phyloP scores from a whole-genome alignment of 2,113 vertebrate species.

The Corythornis madagascariensis region DNA sequence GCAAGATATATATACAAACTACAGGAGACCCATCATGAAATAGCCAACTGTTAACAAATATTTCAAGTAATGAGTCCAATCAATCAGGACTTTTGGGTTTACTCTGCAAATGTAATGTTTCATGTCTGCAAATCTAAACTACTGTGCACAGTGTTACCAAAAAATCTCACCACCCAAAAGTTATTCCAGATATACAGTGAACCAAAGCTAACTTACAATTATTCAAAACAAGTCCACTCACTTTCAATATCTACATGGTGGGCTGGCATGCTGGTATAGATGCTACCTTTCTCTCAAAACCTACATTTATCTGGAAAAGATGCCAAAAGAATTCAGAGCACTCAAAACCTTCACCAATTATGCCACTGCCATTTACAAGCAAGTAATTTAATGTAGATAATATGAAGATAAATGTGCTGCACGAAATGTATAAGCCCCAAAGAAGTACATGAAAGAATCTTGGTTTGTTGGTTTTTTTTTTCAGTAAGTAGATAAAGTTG shows the following conservation, averaged over 20 bases:
- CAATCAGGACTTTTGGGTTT: not conserved
- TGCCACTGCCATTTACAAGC: not conserved
- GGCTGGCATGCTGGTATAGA: not conserved
- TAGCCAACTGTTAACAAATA: not conserved
- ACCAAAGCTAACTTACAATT: not conserved
- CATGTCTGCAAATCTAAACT: not conserved
- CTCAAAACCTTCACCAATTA: not conserved
- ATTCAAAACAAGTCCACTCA: not conserved
- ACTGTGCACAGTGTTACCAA: not conserved
- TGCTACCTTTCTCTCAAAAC: not conserved
- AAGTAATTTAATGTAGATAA: not conserved
- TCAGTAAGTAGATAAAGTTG: not conserved
- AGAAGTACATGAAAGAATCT: not conserved
- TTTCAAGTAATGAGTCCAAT: not conserved
- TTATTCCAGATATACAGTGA: not conserved
- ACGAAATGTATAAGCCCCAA: not conserved
- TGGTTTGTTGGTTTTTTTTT: not conserved
- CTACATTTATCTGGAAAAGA: not conserved
- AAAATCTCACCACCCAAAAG: not conserved
- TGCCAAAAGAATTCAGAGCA: not conserved
- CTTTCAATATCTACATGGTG: not conserved
- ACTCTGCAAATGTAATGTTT: not conserved
- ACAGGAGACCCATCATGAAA: not conserved
- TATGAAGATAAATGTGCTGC: not conserved
- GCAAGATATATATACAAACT: not conserved